These are phyloP conservation scores for Agelastica alni DNA, from an alignment of 2,888 invertebrate genomes.

Conservation along the genomic window DNA sequence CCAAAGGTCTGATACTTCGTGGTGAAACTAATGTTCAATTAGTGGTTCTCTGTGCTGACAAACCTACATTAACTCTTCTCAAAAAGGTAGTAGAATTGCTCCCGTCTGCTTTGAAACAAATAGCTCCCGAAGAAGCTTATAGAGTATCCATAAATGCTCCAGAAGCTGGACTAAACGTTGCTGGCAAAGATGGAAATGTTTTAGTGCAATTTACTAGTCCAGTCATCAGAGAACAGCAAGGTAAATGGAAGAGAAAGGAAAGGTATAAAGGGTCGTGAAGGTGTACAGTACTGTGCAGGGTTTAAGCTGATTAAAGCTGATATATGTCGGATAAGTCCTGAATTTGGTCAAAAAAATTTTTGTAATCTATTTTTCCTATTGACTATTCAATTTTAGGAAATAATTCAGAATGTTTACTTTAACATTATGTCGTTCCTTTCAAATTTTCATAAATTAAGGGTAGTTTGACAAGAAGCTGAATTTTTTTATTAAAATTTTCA, in stretches of 20 bases:
- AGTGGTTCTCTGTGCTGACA: conserved; percentile 93
- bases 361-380: too few species aligned
- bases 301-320: conserved; percentile 50
- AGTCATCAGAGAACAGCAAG: conserved; percentile 80
- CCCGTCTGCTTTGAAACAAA: conserved; percentile 75
- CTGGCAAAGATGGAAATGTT: conserved; percentile 78
- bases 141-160: conserved; percentile 82
- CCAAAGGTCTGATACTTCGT: conserved; percentile 85
- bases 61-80: conserved; percentile 86
- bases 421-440: too few species aligned
- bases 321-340: not conserved
- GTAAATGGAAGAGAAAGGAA: conserved; percentile 51
- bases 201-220: conserved; percentile 92
- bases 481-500: too few species aligned
- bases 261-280: conserved; percentile 26
- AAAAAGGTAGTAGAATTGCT: conserved; percentile 81
- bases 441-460: too few species aligned
- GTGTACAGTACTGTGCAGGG: conserved; percentile 54
- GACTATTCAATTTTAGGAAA: too few species aligned
- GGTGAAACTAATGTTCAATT: conserved; percentile 90
- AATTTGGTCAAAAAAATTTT: conserved; percentile 1
- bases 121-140: conserved; percentile 78
- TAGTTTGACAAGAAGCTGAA: too few species aligned
- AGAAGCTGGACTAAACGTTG: conserved; percentile 82
- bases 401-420: too few species aligned